Conservation (phyloP, 2,888 invertebrate genomes). For the Melitaea athalia region DNA sequence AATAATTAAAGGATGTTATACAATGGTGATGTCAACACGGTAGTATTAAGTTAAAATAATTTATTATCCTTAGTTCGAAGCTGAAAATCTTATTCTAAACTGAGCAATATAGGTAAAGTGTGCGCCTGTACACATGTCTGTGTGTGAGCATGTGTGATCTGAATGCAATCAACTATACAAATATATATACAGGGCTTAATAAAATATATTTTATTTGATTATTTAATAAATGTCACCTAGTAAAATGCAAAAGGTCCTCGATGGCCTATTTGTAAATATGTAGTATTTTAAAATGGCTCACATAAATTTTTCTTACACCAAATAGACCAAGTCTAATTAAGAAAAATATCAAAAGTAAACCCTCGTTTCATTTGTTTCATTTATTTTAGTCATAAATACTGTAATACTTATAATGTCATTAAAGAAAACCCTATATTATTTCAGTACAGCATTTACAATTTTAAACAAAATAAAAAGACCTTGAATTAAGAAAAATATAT, state of each 20-base stretch:
- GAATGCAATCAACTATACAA: conserved; percentile 42
- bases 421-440: neutral
- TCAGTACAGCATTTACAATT: neutral
- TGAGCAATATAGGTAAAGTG: conserved; percentile 56
- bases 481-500: neutral
- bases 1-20: conserved; percentile 29
- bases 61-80: conserved; percentile 56
- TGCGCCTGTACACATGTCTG: conserved; percentile 43
- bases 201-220: conserved; percentile 55
- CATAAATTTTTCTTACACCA: neutral
- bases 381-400: too few relatives aligned
- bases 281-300: conserved; percentile 2
- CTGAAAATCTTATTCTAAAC: conserved; percentile 43
- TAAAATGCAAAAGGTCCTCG: neutral
- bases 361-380: too few relatives aligned
- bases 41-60: conserved; percentile 60
- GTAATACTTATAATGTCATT: too few relatives aligned
- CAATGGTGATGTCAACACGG: conserved; percentile 52
- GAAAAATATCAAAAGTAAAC: neutral
- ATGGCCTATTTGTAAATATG: neutral
- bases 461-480: neutral
- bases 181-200: conserved; percentile 57
- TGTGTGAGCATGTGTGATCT: conserved; percentile 57
- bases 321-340: neutral
- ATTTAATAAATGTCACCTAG: conserved; percentile 5